Percentiles rank a stretch among this genome's conserved stretches.
Evolutionary conservation across 2,113 vertebrate species (phyloP).

Genomic region (Serilophus lunatus): DNA sequence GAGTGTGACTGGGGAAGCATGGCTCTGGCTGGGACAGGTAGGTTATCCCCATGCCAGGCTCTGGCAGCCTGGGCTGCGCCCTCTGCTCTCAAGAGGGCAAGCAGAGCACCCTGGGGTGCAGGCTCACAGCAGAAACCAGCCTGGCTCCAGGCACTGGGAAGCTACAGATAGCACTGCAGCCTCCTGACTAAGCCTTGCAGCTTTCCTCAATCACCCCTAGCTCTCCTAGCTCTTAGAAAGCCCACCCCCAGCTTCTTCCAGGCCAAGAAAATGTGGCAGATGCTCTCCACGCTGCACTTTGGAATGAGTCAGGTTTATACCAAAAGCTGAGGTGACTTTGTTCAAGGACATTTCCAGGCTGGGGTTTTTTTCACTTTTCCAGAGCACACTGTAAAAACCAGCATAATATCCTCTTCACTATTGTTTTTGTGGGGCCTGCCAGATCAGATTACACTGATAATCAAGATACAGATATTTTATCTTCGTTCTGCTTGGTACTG

Average conservation of each 20-base stretch:
- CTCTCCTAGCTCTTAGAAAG: neutral
- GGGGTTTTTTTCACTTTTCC: neutral
- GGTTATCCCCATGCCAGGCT: neutral
- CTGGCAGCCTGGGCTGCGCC: neutral
- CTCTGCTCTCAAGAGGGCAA: neutral
- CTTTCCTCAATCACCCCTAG: rapidly evolving
- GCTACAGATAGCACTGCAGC: neutral
- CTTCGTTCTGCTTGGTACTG: neutral
- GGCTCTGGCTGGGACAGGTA: rapidly evolving
- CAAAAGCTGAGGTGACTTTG: neutral
- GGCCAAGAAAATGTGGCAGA: neutral
- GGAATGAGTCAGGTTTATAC: neutral
- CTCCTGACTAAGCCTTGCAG: neutral
- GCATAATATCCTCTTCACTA: neutral
- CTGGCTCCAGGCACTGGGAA: neutral
- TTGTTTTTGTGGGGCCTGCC: neutral
- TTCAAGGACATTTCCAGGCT: neutral
- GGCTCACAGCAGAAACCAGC: neutral
- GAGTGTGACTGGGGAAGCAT: rapidly evolving
- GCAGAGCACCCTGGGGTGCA: rapidly evolving
- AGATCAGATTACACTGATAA: constrained; percentile 17
- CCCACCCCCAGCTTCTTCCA: neutral
- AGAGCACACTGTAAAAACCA: neutral
- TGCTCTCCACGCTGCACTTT: neutral
- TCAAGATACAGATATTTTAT: neutral